phyloP scores from a whole-genome alignment of 1,140 invertebrate species.

The Aricia agestis region DNA sequence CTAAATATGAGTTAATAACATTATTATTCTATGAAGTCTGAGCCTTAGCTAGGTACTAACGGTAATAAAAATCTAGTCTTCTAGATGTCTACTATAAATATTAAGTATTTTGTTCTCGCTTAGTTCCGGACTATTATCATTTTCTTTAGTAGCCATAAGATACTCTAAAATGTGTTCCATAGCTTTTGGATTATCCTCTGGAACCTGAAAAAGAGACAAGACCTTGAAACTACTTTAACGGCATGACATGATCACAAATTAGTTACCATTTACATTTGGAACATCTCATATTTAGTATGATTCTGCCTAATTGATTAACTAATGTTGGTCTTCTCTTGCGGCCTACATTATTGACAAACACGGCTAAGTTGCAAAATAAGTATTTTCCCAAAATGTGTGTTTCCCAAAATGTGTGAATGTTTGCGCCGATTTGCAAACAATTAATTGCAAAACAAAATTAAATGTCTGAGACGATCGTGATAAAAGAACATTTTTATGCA shows the following conservation, averaged over 20 bases:
- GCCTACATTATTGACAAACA: not conserved
- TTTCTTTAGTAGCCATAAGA: slow-evolving; percentile 26
- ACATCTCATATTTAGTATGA: not conserved
- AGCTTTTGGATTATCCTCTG: slow-evolving; percentile 60
- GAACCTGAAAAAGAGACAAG: slow-evolving; percentile 41
- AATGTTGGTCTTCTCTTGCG: not conserved
- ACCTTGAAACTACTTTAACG: not conserved
- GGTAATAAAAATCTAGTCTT: not conserved
- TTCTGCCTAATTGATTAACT: not conserved
- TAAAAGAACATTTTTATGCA: too few species aligned
- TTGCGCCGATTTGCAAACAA: too few species aligned
- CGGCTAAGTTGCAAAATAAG: too few species aligned
- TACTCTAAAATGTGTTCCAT: slow-evolving; percentile 60
- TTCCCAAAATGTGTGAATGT: too few species aligned
- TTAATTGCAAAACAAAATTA: too few species aligned
- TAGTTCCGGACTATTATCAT: not conserved
- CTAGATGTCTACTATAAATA: not conserved
- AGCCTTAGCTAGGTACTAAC: too few species aligned
- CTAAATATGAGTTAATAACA: too few species aligned
- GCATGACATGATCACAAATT: not conserved
- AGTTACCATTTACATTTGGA: not conserved
- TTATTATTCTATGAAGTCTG: too few species aligned
- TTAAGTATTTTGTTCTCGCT: not conserved
- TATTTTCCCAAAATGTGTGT: too few species aligned
- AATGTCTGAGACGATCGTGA: too few species aligned